Conservation (phyloP, 2,113 vertebrate genomes). For the Hippocampus guttulatus region DNA sequence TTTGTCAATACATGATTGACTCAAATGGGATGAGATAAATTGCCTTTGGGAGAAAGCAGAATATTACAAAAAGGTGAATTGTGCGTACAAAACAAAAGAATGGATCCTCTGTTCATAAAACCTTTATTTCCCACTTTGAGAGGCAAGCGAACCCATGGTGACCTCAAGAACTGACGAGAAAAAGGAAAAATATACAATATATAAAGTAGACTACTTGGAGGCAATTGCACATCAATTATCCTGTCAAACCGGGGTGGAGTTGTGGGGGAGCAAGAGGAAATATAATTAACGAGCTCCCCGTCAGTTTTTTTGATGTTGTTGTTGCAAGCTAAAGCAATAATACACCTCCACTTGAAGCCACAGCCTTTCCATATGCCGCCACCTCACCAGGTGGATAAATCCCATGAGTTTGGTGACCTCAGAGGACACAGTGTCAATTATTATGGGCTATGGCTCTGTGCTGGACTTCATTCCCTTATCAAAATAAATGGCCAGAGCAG, state of each 20-base stretch:
- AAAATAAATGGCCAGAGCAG: constrained; percentile 77
- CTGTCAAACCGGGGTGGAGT: constrained; percentile 46
- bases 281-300: constrained; percentile 57
- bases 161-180: constrained; percentile 35
- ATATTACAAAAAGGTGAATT: not conserved
- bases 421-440: constrained; percentile 71
- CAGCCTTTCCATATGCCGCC: constrained; percentile 58
- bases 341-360: constrained; percentile 44
- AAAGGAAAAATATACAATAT: constrained; percentile 31
- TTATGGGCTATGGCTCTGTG: constrained; percentile 51
- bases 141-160: not conserved
- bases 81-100: not conserved
- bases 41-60: not conserved
- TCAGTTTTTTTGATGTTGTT: constrained; percentile 39
- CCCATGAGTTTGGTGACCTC: constrained; percentile 63
- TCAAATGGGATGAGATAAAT: not conserved
- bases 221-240: constrained; percentile 65
- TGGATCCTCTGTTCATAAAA: not conserved
- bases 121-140: not conserved
- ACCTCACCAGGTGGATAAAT: constrained; percentile 45
- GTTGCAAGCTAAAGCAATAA: constrained; percentile 67
- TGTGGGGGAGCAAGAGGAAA: constrained; percentile 33
- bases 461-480: constrained; percentile 76
- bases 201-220: constrained; percentile 34
- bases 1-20: not conserved